These are phyloP conservation scores for Copidosoma floridanum DNA, from an alignment of 1,140 invertebrate genomes.

Conservation along the genomic window DNA sequence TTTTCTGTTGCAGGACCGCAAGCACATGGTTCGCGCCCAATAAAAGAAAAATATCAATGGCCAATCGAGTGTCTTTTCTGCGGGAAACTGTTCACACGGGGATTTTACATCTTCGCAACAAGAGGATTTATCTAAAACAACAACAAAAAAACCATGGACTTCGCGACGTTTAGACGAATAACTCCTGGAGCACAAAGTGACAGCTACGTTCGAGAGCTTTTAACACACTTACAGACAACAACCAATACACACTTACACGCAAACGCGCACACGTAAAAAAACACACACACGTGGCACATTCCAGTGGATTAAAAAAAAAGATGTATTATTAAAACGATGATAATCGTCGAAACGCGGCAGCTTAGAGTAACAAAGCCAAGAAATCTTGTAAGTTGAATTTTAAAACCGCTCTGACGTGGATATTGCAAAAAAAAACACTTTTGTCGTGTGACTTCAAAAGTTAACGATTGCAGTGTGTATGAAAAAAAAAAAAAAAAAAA, in stretches of 20 bases:
- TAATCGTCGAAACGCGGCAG: too few species aligned
- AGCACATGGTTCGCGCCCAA: conserved; percentile 38
- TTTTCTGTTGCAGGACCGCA: conserved; percentile 47
- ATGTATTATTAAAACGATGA: conserved; percentile 21
- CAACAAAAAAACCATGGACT: conserved; percentile 31
- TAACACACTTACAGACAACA: conserved; percentile 15
- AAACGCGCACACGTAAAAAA: too few species aligned
- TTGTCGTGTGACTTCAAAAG: too few species aligned
- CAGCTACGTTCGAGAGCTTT: conserved; percentile 33
- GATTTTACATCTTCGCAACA: conserved; percentile 16
- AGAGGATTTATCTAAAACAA: conserved; percentile 20
- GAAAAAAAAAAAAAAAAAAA: too few species aligned
- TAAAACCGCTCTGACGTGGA: too few species aligned
- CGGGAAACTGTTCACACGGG: too few species aligned
- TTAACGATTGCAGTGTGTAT: too few species aligned
- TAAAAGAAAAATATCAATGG: conserved; percentile 18
- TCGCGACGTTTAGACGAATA: conserved; percentile 35
- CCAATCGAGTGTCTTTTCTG: background rate
- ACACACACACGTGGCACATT: conserved; percentile 32
- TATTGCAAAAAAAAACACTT: too few species aligned
- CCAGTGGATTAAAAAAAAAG: conserved; percentile 40
- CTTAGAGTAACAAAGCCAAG: too few species aligned
- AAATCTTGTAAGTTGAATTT: too few species aligned
- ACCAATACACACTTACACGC: background rate
- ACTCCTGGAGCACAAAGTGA: conserved; percentile 19